phyloP scores from a whole-genome alignment of 1,140 invertebrate species.

The Drosophila serrata region DNA sequence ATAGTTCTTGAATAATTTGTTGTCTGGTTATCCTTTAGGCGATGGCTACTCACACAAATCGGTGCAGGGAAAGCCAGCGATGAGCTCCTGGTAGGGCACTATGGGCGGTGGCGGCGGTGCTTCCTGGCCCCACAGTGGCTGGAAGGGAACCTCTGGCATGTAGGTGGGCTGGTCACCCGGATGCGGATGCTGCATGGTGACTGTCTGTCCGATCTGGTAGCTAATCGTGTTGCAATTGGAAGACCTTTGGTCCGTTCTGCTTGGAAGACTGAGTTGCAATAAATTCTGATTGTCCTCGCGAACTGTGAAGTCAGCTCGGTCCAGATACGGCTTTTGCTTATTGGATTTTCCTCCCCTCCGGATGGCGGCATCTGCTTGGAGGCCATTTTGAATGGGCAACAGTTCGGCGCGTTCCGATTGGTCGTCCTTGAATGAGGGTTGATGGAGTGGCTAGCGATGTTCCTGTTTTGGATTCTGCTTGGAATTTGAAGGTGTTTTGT shows the following conservation, averaged over 20 bases:
- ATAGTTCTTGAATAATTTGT: too few relatives aligned
- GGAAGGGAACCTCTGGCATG: constrained; percentile 85
- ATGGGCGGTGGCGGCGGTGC: constrained; percentile 81
- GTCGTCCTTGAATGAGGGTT: constrained; percentile 24
- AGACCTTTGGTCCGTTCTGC: constrained; percentile 69
- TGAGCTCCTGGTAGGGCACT: constrained; percentile 86
- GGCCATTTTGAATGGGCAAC: constrained; percentile 77
- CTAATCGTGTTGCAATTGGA: constrained; percentile 26
- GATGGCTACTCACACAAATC: constrained; percentile 85
- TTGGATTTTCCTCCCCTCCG: constrained; percentile 67
- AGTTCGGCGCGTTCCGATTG: constrained; percentile 57
- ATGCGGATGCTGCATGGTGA: constrained; percentile 79
- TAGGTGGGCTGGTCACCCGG: constrained; percentile 74
- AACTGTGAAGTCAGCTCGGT: constrained; percentile 33
- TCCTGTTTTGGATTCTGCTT: constrained; percentile 5
- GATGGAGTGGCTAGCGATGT: not conserved
- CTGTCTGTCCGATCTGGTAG: constrained; percentile 11
- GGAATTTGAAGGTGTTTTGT: not conserved
- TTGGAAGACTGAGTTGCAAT: constrained; percentile 74
- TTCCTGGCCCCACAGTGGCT: constrained; percentile 78
- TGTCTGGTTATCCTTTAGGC: too few relatives aligned
- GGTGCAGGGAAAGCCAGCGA: constrained; percentile 86
- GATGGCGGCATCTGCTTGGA: constrained; percentile 38
- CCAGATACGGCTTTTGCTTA: constrained; percentile 37
- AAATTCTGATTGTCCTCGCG: constrained; percentile 59